phyloP scores from a whole-genome alignment of 2,113 vertebrate genomes.

The Siphamia tubifer region DNA sequence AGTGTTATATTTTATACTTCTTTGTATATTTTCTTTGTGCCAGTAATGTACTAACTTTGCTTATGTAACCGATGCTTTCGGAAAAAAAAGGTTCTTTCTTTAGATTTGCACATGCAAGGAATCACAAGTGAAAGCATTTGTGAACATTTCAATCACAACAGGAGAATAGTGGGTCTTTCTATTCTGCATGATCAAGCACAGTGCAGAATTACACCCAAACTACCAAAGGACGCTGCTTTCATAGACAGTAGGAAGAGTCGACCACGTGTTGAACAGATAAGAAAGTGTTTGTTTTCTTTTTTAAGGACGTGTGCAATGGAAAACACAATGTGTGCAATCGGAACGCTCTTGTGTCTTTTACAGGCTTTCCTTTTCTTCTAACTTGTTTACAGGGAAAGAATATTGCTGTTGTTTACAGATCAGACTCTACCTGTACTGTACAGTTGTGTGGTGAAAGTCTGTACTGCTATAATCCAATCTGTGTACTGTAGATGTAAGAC shows the following conservation, averaged over 20 bases:
- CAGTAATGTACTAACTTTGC: slow-evolving; percentile 1
- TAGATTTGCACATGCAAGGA: slow-evolving; percentile 21
- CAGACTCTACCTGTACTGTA: slow-evolving; percentile 44
- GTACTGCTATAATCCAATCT: slow-evolving; percentile 52
- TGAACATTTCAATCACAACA: not conserved
- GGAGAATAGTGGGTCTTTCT: not conserved
- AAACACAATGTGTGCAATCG: not conserved
- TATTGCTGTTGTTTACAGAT: slow-evolving; percentile 47
- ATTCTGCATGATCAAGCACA: slow-evolving; percentile 21
- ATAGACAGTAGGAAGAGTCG: slow-evolving; percentile 1
- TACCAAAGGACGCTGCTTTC: slow-evolving; percentile 63
- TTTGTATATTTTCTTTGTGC: slow-evolving; percentile 36
- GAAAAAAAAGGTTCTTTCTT: not conserved
- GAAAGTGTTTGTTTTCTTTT: not conserved
- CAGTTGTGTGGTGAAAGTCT: slow-evolving; percentile 50
- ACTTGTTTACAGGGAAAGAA: slow-evolving; percentile 41
- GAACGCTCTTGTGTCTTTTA: not conserved
- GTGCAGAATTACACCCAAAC: slow-evolving; percentile 10
- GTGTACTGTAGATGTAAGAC: slow-evolving; percentile 58
- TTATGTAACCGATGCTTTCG: not conserved
- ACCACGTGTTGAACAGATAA: not conserved
- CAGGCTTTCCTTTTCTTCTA: slow-evolving; percentile 8
- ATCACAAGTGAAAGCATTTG: not conserved
- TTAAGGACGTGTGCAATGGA: not conserved
- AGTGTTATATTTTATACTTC: slow-evolving; percentile 32